Percentiles rank a stretch among this genome's conserved stretches.
Evolutionary conservation across 2,888 invertebrate genomes (phyloP).

Genomic region (Tachina grossa): DNA sequence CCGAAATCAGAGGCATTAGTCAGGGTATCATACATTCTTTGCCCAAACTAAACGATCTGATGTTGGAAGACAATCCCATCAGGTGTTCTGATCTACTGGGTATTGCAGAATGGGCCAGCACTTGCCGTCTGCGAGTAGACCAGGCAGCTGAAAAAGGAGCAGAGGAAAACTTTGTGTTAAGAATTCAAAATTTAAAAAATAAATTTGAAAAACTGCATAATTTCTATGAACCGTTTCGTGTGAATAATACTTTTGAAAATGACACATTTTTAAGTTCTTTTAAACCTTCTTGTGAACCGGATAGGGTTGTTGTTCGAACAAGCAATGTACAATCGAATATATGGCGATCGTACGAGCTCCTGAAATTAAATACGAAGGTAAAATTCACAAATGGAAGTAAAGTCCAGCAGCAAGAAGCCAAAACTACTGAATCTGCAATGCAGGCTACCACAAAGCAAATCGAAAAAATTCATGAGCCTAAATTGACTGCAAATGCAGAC

Average conservation of each 20-base stretch:
- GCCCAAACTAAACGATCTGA: constrained; percentile 80
- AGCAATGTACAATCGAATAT: background rate
- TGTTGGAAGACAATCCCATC: constrained; percentile 82
- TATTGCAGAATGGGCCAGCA: constrained; percentile 82
- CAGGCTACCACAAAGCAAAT: background rate
- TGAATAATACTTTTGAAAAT: constrained; percentile 42
- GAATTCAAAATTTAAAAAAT: constrained; percentile 75
- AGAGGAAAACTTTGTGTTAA: constrained; percentile 30
- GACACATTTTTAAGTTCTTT: background rate
- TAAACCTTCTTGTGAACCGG: constrained; percentile 66
- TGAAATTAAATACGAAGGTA: background rate
- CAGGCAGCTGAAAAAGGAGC: background rate
- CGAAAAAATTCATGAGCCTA: constrained; percentile 34
- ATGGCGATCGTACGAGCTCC: background rate
- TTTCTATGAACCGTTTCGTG: constrained; percentile 78
- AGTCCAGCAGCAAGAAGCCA: constrained; percentile 31
- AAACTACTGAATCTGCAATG: constrained; percentile 33
- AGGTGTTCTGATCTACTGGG: constrained; percentile 82
- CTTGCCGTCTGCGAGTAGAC: constrained; percentile 76
- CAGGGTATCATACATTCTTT: constrained; percentile 81
- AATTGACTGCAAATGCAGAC: constrained; percentile 42
- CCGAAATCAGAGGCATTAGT: constrained; percentile 80
- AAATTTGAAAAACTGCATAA: constrained; percentile 79
- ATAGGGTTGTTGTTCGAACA: background rate
- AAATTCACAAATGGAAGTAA: background rate